Evolutionary conservation across 2,888 invertebrate genomes (phyloP), one percentile per base, ranked within the genome.

Genomic region (Leptinotarsa haldemani): DNA sequence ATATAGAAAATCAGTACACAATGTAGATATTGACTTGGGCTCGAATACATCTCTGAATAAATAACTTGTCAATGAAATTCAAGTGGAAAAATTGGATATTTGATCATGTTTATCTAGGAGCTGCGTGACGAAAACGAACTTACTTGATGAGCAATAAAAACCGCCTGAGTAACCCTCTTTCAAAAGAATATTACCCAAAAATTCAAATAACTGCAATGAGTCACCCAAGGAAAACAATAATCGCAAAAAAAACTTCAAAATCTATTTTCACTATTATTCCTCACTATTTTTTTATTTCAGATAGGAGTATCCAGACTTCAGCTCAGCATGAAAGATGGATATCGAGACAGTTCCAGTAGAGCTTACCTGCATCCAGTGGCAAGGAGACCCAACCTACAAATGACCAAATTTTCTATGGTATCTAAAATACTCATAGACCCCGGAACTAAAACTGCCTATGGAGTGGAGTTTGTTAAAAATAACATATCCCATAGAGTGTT

Each of bases 291-390:
- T 61, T 16, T 30, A 3, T 77, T 78, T 65, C 88, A 90, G 83
- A 84, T 88, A 1, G 90, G 90, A 1, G 90, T 90, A 48, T 89
- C 90, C 0, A 88, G 88, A 71, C 84, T 90, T 1, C 91, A 91
- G 81, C 87, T 88, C 3, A 89, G 88, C 58, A 86, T 90, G 83
- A 87, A 88, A 71, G 86, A 88, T 50, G 91, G 91, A 0, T 84
- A 87, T 9, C 85, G 89, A 25, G 85, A 86, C 40, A 88, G 89
- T 82, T 86, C 90, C 77, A 88, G 89, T 81, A 85, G 88, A 76
- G 90, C 90, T 1, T 91, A 90, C 78, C 80, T 91, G 7, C 87
- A 88, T 72, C 88, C 87, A 16, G 84, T 89, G 61, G 81, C 86
- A 25, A 76, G 85, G 18, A 84, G 91, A 63, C 82, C 82, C 7